Conservation (phyloP, 2,888 invertebrate species). For the Harmothoe impar region DNA sequence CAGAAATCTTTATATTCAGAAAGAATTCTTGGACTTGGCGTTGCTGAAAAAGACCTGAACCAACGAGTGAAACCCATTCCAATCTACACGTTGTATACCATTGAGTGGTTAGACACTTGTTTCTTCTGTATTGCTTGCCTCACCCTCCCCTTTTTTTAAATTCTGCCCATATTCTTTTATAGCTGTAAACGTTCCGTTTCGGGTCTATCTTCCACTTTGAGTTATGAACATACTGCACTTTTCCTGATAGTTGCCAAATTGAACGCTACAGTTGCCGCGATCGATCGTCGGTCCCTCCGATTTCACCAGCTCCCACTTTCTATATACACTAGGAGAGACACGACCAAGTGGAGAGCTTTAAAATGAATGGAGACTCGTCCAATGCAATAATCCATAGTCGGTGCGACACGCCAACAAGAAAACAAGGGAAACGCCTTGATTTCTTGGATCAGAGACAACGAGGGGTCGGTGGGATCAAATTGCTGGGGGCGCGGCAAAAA, state of each 20-base stretch:
- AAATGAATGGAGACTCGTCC: slow-evolving; percentile 27
- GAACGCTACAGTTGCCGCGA: neutral
- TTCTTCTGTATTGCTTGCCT: neutral
- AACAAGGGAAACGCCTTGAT: slow-evolving; percentile 38
- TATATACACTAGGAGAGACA: neutral
- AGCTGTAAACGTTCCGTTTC: neutral
- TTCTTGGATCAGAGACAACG: slow-evolving; percentile 59
- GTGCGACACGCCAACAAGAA: slow-evolving; percentile 54
- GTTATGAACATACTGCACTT: neutral
- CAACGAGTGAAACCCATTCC: neutral
- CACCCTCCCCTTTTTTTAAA: neutral
- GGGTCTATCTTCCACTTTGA: neutral
- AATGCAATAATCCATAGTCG: slow-evolving; percentile 44
- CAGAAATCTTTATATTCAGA: too few relatives aligned
- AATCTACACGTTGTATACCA: neutral
- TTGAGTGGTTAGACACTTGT: neutral
- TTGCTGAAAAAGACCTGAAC: too few relatives aligned
- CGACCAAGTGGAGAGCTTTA: slow-evolving; percentile 31
- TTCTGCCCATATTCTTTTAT: neutral
- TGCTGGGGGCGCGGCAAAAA: slow-evolving; percentile 43
- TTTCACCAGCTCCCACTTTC: neutral
- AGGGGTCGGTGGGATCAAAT: slow-evolving; percentile 44
- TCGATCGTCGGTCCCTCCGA: neutral
- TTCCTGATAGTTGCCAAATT: slow-evolving; percentile 48
- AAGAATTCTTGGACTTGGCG: too few relatives aligned